These are phyloP conservation scores for Saturnia japonica DNA, from an alignment of 2,888 invertebrate genomes.

Conservation along the genomic window DNA sequence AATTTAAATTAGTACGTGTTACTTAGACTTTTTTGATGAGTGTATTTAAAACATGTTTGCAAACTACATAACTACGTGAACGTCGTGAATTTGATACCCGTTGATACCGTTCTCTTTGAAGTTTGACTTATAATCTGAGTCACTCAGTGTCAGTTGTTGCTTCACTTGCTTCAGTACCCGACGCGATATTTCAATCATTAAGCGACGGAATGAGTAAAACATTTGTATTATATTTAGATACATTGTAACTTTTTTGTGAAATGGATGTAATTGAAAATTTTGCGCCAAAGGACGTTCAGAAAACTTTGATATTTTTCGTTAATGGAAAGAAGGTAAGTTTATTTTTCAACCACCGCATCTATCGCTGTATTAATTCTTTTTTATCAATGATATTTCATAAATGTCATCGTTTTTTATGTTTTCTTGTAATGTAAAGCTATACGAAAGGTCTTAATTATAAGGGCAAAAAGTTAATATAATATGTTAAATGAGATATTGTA, in stretches of 20 bases:
- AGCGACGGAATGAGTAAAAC: neutral
- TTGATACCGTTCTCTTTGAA: too few species aligned
- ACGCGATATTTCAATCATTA: neutral
- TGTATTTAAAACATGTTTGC: neutral
- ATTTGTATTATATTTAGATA: neutral
- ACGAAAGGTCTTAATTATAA: neutral
- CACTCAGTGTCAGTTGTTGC: too few species aligned
- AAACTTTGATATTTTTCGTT: conserved; percentile 80
- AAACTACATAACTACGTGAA: neutral
- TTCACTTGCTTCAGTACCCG: neutral
- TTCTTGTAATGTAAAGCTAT: neutral
- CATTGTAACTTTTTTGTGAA: neutral
- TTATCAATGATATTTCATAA: too few species aligned
- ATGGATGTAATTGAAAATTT: conserved; percentile 47
- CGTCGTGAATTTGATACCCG: too few species aligned
- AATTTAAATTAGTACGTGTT: too few species aligned
- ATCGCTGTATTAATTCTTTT: neutral
- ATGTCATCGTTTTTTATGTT: too few species aligned
- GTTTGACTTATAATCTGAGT: too few species aligned
- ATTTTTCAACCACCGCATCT: neutral
- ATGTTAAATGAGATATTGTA: too few species aligned
- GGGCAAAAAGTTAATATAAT: too few species aligned
- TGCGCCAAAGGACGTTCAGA: conserved; percentile 51
- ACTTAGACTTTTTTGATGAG: too few species aligned
- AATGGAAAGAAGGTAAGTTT: conserved; percentile 83